phyloP scores from a whole-genome alignment of 2,797 vertebrate genomes.

The Discoglossus pictus region DNA sequence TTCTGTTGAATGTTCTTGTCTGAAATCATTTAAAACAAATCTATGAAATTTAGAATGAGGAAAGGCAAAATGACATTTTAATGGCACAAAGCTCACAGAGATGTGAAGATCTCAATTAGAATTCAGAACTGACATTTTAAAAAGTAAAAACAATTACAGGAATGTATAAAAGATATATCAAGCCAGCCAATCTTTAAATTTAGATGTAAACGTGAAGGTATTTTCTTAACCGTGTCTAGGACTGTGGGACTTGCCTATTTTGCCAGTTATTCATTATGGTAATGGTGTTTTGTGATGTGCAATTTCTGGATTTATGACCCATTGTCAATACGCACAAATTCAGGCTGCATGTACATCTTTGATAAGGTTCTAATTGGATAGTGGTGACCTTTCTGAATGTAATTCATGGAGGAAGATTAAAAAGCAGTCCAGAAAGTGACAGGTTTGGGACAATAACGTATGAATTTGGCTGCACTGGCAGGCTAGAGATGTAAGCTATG shows the following conservation, averaged over 20 bases:
- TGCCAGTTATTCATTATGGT: slow-evolving; percentile 68
- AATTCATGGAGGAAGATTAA: slow-evolving; percentile 80
- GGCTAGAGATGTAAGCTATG: slow-evolving; percentile 76
- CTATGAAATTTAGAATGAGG: no score
- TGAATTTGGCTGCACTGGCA: slow-evolving; percentile 72
- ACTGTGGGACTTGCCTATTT: slow-evolving; percentile 17
- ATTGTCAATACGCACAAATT: slow-evolving; percentile 70
- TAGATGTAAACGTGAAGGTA: background rate
- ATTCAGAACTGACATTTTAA: no score
- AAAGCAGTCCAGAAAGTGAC: slow-evolving; percentile 77
- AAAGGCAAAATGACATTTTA: no score
- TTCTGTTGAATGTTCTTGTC: no score
- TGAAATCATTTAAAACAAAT: no score
- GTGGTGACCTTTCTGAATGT: slow-evolving; percentile 86
- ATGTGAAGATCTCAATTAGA: no score
- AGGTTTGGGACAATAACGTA: slow-evolving; percentile 78
- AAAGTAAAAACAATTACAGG: no score
- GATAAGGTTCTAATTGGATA: slow-evolving; percentile 94
- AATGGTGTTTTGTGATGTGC: slow-evolving; percentile 66
- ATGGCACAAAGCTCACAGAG: no score
- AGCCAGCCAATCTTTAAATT: background rate
- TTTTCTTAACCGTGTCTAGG: background rate
- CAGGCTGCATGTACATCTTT: slow-evolving; percentile 80
- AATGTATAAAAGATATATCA: no score
- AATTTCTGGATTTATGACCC: slow-evolving; percentile 79